A percentile compares a stretch with the other conserved stretches of the same genome.
Evolutionary conservation across 2,797 vertebrate species (phyloP).

Genomic region (Perodicticus potto): DNA sequence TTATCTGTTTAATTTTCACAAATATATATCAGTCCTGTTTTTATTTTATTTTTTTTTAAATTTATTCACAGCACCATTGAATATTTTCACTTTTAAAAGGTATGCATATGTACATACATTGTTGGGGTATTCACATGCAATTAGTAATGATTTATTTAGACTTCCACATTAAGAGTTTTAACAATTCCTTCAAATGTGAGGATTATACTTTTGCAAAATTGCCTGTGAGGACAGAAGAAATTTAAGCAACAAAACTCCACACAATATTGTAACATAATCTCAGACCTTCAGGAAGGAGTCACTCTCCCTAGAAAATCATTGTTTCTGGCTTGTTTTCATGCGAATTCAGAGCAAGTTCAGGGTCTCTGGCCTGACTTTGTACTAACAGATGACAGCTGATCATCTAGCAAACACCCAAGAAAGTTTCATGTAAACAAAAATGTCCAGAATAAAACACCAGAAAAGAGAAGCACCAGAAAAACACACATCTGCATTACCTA

Average conservation of each 20-base stretch:
- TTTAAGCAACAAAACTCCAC: conserved; percentile 86
- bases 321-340: conserved; percentile 50
- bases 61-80: conserved; percentile 85
- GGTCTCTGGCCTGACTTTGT: neutral
- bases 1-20: neutral
- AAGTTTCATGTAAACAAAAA: conserved; percentile 51
- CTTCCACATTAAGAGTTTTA: conserved; percentile 56
- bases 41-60: conserved; percentile 72
- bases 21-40: neutral
- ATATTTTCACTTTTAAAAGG: conserved; percentile 78
- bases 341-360: conserved; percentile 18
- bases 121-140: conserved; percentile 34
- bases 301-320: conserved; percentile 58
- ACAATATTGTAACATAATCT: conserved; percentile 85
- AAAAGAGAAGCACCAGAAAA: neutral
- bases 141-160: conserved; percentile 70
- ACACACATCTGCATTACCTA: neutral
- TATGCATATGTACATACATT: conserved; percentile 31
- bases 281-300: conserved; percentile 54
- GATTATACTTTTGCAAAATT: conserved; percentile 70
- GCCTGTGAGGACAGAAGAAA: conserved; percentile 65
- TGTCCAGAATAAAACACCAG: neutral
- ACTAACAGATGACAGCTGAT: neutral
- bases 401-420: conserved; percentile 13
- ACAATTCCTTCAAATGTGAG: conserved; percentile 21